Percentiles rank a stretch among this genome's conserved stretches.
phyloP scores from a whole-genome alignment of 2,797 vertebrate species.

The Periparus ater region DNA sequence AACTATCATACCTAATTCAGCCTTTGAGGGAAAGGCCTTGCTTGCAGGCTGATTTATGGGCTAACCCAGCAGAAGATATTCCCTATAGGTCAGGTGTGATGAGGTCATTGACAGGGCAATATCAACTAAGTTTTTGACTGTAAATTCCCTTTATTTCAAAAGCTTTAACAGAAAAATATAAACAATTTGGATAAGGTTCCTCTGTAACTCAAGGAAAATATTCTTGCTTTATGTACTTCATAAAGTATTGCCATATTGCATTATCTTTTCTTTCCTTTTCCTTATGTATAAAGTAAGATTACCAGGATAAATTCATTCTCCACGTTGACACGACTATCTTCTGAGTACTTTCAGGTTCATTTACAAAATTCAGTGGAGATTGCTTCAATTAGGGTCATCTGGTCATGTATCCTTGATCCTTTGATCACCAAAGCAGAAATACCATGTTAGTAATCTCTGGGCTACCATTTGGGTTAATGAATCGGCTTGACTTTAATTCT shows the following conservation, averaged over 20 bases:
- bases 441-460: constrained; percentile 67
- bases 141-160: constrained; percentile 61
- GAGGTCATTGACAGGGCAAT: constrained; percentile 70
- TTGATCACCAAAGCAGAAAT: constrained; percentile 61
- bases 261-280: constrained; percentile 11
- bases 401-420: constrained; percentile 67
- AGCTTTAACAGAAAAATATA: constrained; percentile 55
- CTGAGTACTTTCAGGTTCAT: constrained; percentile 40
- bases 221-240: background rate
- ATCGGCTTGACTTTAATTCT: constrained; percentile 76
- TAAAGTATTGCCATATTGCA: background rate
- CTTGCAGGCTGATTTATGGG: constrained; percentile 57
- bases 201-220: constrained; percentile 27
- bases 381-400: constrained; percentile 74
- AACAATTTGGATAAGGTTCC: constrained; percentile 45
- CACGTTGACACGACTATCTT: background rate
- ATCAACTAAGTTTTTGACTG: constrained; percentile 16
- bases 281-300: constrained; percentile 8
- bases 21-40: constrained; percentile 38
- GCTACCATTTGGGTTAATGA: constrained; percentile 74
- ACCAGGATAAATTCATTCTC: constrained; percentile 26
- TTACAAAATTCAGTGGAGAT: constrained; percentile 35
- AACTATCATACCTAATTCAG: constrained; percentile 69
- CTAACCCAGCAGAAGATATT: constrained; percentile 59
- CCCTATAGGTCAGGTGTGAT: constrained; percentile 64